phyloP scores from a whole-genome alignment of 2,888 invertebrate genomes.

The Stenoptilia bipunctidactyla region DNA sequence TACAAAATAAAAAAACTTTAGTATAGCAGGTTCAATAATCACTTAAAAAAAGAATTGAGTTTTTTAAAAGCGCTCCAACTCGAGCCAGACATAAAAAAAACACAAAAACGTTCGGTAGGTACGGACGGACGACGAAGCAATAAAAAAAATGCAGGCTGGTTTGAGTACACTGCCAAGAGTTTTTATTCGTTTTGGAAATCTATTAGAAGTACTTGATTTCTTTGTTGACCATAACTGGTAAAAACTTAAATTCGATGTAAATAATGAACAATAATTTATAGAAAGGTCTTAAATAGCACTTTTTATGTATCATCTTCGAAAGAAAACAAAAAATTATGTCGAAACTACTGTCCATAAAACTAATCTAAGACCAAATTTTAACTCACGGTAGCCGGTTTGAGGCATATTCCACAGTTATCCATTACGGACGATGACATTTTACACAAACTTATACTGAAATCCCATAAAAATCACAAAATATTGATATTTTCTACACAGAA shows the following conservation, averaged over 20 bases:
- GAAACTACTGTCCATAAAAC: neutral
- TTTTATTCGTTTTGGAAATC: conserved; percentile 34
- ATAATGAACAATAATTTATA: neutral
- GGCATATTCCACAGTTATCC: conserved; percentile 64
- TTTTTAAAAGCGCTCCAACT: conserved; percentile 4
- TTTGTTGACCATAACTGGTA: neutral
- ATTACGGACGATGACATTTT: conserved; percentile 28
- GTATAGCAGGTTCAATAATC: neutral
- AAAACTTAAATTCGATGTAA: too few species aligned
- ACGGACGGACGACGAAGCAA: conserved; percentile 23
- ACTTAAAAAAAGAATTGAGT: conserved; percentile 19
- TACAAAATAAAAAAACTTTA: neutral
- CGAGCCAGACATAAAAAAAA: conserved; percentile 65
- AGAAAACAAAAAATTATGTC: conserved; percentile 63
- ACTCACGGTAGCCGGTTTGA: conserved; percentile 59
- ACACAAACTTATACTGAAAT: conserved; percentile 27
- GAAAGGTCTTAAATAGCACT: neutral
- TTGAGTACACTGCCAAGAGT: conserved; percentile 38
- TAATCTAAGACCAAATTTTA: conserved; percentile 8
- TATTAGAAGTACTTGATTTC: conserved; percentile 11
- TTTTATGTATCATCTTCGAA: conserved; percentile 37
- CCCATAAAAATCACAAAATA: conserved; percentile 40
- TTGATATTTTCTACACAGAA: conserved; percentile 35
- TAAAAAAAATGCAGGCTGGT: conserved; percentile 66
- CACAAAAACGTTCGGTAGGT: conserved; percentile 31